Evolutionary conservation across 2,888 invertebrate species (phyloP).

Genomic region (Stegophylla sp.): DNA sequence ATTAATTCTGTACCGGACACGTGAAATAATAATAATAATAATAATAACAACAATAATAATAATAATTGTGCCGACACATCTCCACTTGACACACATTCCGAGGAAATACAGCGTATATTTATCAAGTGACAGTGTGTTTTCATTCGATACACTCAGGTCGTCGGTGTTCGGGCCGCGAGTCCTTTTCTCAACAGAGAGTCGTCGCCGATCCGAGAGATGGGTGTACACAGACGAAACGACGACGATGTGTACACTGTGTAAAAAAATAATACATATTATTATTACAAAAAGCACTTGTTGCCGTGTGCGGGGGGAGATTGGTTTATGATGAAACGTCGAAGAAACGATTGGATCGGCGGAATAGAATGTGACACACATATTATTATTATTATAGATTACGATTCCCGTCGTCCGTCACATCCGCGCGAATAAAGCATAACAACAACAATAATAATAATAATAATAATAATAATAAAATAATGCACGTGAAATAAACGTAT

Average conservation of each 20-base stretch:
- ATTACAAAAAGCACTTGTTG: background rate
- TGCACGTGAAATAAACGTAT: too few relatives aligned
- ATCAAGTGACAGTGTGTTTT: conserved; percentile 36
- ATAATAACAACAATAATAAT: too few relatives aligned
- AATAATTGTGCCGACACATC: conserved; percentile 36
- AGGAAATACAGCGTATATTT: background rate
- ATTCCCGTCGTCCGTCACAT: too few relatives aligned
- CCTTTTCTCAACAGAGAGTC: background rate
- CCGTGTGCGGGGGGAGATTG: background rate
- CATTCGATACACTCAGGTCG: conserved; percentile 42
- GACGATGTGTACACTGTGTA: too few relatives aligned
- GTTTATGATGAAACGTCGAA: background rate
- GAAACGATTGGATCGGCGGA: background rate
- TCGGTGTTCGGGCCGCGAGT: background rate
- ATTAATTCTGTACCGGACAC: conserved; percentile 32
- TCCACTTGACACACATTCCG: conserved; percentile 34
- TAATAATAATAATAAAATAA: too few relatives aligned
- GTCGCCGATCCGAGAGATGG: background rate
- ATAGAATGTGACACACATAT: background rate
- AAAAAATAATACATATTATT: too few relatives aligned
- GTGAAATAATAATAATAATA: background rate
- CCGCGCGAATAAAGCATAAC: too few relatives aligned
- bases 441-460: too few relatives aligned
- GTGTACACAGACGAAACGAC: background rate
- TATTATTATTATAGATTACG: too few relatives aligned